These are phyloP conservation scores for Apus apus DNA, from an alignment of 2,113 vertebrate species.

Conservation along the genomic window DNA sequence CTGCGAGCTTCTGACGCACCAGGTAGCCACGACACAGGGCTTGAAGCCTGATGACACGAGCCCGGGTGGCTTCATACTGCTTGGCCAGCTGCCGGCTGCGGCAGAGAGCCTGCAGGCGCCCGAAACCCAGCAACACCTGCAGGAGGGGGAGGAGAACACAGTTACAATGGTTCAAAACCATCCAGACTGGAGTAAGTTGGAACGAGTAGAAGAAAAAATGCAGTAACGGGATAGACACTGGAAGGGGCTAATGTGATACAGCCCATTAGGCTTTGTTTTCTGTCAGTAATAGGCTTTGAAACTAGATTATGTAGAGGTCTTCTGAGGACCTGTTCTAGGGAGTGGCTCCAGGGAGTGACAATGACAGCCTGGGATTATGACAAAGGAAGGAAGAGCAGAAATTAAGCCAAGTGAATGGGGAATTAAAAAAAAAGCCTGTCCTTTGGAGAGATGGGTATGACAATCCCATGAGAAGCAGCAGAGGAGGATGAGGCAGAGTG, in stretches of 20 bases:
- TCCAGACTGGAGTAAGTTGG: background rate
- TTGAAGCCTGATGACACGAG: conserved; percentile 78
- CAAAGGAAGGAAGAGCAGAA: background rate
- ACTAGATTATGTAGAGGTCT: background rate
- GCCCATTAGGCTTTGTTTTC: background rate
- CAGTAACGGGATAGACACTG: background rate
- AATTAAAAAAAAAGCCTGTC: no score
- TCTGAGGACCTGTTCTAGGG: background rate
- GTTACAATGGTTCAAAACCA: background rate
- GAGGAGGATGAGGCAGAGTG: background rate
- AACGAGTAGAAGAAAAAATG: background rate
- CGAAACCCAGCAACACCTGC: conserved; percentile 87
- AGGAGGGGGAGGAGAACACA: background rate
- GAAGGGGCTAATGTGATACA: background rate
- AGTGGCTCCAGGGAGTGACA: background rate
- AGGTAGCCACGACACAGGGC: conserved; percentile 80
- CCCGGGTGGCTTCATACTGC: conserved; percentile 76
- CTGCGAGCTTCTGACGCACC: conserved; percentile 76
- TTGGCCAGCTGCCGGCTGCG: conserved; percentile 77
- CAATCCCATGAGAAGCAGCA: background rate
- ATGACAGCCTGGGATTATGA: background rate
- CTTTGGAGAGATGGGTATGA: background rate
- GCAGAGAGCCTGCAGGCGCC: conserved; percentile 88
- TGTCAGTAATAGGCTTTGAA: background rate
- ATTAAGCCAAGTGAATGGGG: background rate